Percentiles rank a stretch among this genome's conserved stretches.
Conservation (phyloP, 2,113 vertebrate species). For the Xiphorhynchus elegans region DNA sequence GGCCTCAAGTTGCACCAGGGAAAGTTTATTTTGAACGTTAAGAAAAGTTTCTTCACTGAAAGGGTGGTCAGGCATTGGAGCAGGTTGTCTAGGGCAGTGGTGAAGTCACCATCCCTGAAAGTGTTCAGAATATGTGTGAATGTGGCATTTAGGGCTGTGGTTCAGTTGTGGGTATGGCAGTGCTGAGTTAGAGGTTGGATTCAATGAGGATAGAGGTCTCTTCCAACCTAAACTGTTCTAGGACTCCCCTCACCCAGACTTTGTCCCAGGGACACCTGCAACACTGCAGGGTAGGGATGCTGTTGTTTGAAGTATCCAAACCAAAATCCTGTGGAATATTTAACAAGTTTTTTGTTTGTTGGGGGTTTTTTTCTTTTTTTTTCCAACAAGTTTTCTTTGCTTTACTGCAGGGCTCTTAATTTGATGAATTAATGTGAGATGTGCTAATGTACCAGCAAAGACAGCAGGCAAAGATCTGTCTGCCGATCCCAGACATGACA, state of each 20-base stretch:
- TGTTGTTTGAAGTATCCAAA: neutral
- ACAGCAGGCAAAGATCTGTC: neutral
- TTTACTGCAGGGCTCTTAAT: slow-evolving; percentile 12
- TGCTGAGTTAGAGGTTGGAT: neutral
- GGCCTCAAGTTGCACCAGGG: neutral
- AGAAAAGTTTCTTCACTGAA: neutral
- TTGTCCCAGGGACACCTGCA: neutral
- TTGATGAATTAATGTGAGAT: slow-evolving; percentile 35
- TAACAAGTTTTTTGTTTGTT: neutral
- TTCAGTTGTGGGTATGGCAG: neutral
- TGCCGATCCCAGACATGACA: neutral
- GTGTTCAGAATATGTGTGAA: neutral
- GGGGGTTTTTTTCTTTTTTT: neutral
- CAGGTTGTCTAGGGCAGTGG: neutral
- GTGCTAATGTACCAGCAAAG: slow-evolving; percentile 7
- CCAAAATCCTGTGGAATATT: neutral
- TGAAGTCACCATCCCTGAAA: neutral
- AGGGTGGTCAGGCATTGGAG: neutral
- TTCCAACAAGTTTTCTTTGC: neutral
- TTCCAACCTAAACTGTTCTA: neutral
- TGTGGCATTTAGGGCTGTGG: accelerated
- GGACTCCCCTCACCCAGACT: neutral
- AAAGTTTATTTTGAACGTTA: neutral
- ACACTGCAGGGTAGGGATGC: neutral
- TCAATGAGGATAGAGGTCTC: neutral